Percentiles rank a stretch among this genome's conserved stretches.
phyloP scores from a whole-genome alignment of 2,797 vertebrate species.

The Trematomus bernacchii region DNA sequence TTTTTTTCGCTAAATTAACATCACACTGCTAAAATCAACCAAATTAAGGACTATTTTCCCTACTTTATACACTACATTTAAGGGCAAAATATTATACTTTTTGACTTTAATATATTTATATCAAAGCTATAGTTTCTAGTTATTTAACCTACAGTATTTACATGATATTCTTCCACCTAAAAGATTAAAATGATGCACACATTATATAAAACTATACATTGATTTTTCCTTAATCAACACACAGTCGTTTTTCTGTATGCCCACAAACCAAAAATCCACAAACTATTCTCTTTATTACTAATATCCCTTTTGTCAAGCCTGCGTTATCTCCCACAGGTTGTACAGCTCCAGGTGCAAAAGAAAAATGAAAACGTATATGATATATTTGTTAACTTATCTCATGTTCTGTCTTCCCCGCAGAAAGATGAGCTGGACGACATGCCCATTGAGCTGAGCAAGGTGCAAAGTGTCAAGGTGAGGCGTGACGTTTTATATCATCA shows the following conservation, averaged over 20 bases:
- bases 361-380: not conserved
- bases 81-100: not conserved
- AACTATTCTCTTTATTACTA: not conserved
- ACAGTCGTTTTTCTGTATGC: not conserved
- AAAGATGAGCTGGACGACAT: slow-evolving; percentile 93
- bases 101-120: not conserved
- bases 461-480: slow-evolving; percentile 93
- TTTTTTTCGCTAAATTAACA: not conserved
- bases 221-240: not conserved
- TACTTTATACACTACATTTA: not conserved
- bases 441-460: slow-evolving; percentile 96
- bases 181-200: too few relatives aligned
- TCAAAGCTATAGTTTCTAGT: not conserved
- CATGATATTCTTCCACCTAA: too few relatives aligned
- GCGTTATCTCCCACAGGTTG: not conserved
- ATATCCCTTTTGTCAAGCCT: not conserved
- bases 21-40: slow-evolving; percentile 3
- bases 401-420: slow-evolving; percentile 73
- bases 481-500: not conserved
- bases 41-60: not conserved
- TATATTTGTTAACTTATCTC: not conserved
- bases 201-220: not conserved
- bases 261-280: not conserved
- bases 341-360: not conserved
- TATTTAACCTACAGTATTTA: not conserved